Evolutionary conservation across 2,113 vertebrate species (phyloP).

Genomic region (Nannobrachium achirus): DNA sequence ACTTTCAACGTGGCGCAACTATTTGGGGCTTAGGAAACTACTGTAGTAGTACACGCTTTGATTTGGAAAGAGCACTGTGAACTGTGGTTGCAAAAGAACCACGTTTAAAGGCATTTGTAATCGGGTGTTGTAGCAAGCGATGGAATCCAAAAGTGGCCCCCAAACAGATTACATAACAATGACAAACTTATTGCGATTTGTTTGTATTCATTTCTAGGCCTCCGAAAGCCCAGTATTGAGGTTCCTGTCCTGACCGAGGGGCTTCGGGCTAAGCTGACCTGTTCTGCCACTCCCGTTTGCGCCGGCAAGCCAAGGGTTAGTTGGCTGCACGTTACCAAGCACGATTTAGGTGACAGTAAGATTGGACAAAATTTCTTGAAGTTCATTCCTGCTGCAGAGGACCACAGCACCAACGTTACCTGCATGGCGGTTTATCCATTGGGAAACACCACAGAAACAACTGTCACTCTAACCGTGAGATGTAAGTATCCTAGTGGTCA

Average conservation of each 20-base stretch:
- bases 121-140: too few relatives aligned
- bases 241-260: neutral
- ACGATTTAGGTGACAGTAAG: too few relatives aligned
- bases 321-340: neutral
- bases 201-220: constrained; percentile 20
- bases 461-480: constrained; percentile 30
- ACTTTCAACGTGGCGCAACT: too few relatives aligned
- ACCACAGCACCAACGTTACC: constrained; percentile 40
- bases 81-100: too few relatives aligned
- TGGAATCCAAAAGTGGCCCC: too few relatives aligned
- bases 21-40: too few relatives aligned
- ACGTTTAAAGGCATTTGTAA: too few relatives aligned
- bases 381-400: constrained; percentile 5
- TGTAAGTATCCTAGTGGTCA: constrained; percentile 24
- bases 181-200: neutral
- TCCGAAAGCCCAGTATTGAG: neutral
- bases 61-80: too few relatives aligned
- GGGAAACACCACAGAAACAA: neutral
- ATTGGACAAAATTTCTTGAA: neutral
- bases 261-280: fast-evolving
- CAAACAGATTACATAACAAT: too few relatives aligned
- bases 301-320: fast-evolving
- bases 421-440: constrained; percentile 10
- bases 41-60: too few relatives aligned
- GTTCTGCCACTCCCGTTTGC: neutral